Conservation (phyloP, 2,797 vertebrate genomes). For the Thamnophis elegans region DNA sequence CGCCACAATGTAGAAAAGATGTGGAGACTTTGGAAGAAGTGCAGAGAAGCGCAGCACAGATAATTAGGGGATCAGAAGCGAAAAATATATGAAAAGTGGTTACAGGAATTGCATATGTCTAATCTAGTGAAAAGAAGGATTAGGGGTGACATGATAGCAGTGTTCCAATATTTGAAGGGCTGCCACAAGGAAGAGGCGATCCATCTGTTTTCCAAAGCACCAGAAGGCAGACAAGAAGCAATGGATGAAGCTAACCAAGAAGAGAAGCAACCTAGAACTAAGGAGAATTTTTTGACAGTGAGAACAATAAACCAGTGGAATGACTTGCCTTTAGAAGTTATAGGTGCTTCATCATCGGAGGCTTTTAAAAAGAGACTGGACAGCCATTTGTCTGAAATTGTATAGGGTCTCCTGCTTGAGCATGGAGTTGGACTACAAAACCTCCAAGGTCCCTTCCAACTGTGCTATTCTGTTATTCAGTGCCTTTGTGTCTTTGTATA, state of each 20-base stretch:
- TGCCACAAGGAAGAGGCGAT: background rate
- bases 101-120: too few relatives aligned
- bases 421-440: background rate
- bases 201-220: background rate
- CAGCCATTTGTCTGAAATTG: background rate
- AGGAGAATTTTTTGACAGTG: background rate
- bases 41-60: too few relatives aligned
- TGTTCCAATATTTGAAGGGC: too few relatives aligned
- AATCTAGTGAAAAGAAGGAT: too few relatives aligned
- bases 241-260: background rate
- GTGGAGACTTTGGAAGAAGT: too few relatives aligned
- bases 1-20: too few relatives aligned
- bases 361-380: background rate
- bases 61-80: too few relatives aligned
- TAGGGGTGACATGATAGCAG: too few relatives aligned
- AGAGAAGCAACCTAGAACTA: background rate
- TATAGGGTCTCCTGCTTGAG: background rate
- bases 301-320: background rate
- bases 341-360: background rate
- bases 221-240: background rate
- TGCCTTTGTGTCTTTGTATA: too few relatives aligned
- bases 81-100: too few relatives aligned
- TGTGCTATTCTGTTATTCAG: background rate
- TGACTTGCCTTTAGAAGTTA: background rate
- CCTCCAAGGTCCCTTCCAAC: background rate